Evolutionary conservation across 2,113 vertebrate genomes (phyloP), one percentile per base, ranked within the genome.

Genomic region (Apaloderma vittatum): DNA sequence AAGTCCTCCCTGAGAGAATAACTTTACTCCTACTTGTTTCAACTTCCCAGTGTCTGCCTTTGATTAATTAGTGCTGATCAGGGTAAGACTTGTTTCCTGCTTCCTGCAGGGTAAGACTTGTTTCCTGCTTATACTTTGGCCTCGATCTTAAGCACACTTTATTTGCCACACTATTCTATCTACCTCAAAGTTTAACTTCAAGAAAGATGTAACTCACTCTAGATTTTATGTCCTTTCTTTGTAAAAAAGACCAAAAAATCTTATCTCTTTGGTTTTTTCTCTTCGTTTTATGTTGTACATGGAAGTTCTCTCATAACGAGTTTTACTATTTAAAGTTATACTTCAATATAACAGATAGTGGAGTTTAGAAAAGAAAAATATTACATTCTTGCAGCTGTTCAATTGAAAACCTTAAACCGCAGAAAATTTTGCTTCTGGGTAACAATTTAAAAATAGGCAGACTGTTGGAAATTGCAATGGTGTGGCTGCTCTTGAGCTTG

Each of bases 281-380:
- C n/a, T n/a, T n/a, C n/a, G 8, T 62, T 85, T 74, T 45, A 55
- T 7, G 16, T 20, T 26, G 7, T 5, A 46, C 0, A 0, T 13
- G 3, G 23, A 72, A 75, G 45, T 34, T 61, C 12, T n/a, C 54
- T 76, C 29, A 68, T 2, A 1, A 34, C 18, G 37, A 61, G 9
- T 76, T 86, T 65, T 83, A 80, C 15, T 37, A 48, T 40, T 71
- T 57, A 52, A 61, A 86, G n/a, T 10, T 52, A 27, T 8, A 51
- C 7, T 66, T 78, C n/a, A 37, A 27, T 26, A 10, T 16, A 72
- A 34, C 67, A 79, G 37, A 6, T 34, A 78, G 51, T 0, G 75
- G 15, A 51, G 15, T 20, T 90, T 8, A 71, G 32, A 82, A 83
- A 55, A 71, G 11, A 49, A 4, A 94, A 85, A 70, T 22, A 45